phyloP scores from a whole-genome alignment of 2,888 invertebrate species.

The Lasius platythorax region DNA sequence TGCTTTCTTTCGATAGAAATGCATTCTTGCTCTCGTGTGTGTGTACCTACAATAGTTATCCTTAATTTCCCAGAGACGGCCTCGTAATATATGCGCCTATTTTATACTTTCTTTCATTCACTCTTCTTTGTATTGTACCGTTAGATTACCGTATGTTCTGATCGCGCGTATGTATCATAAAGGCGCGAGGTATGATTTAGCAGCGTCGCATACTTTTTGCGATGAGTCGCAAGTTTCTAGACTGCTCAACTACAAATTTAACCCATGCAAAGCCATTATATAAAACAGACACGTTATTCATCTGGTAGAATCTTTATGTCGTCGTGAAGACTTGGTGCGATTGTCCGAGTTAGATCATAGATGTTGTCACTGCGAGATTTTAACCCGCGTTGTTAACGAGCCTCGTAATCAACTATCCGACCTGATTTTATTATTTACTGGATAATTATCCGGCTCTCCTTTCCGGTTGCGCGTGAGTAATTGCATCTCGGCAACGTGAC shows the following conservation, averaged over 20 bases:
- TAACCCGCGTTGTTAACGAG: conserved; percentile 69
- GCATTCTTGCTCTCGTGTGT: background rate
- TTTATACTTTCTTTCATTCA: conserved; percentile 40
- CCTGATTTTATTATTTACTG: conserved; percentile 71
- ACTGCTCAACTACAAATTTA: conserved; percentile 60
- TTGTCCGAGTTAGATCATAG: conserved; percentile 47
- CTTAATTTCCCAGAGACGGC: conserved; percentile 24
- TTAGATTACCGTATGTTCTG: conserved; percentile 40
- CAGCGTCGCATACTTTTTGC: conserved; percentile 45
- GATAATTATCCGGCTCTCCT: conserved; percentile 65
- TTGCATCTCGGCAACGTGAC: conserved; percentile 48
- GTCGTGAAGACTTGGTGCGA: background rate
- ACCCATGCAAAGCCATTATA: conserved; percentile 45
- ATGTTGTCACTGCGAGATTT: conserved; percentile 70
- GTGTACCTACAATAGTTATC: background rate
- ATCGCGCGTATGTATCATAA: conserved; percentile 37
- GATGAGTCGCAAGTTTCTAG: conserved; percentile 55
- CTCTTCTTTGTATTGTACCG: conserved; percentile 63
- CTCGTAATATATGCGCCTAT: conserved; percentile 18
- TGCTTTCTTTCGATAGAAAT: background rate
- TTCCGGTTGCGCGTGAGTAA: conserved; percentile 27
- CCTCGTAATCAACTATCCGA: conserved; percentile 70
- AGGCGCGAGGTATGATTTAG: conserved; percentile 58
- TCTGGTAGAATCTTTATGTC: conserved; percentile 18
- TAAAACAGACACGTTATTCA: conserved; percentile 24